These are phyloP conservation scores for Aporrectodea caliginosa DNA, from an alignment of 1,140 invertebrate genomes.

Conservation along the genomic window DNA sequence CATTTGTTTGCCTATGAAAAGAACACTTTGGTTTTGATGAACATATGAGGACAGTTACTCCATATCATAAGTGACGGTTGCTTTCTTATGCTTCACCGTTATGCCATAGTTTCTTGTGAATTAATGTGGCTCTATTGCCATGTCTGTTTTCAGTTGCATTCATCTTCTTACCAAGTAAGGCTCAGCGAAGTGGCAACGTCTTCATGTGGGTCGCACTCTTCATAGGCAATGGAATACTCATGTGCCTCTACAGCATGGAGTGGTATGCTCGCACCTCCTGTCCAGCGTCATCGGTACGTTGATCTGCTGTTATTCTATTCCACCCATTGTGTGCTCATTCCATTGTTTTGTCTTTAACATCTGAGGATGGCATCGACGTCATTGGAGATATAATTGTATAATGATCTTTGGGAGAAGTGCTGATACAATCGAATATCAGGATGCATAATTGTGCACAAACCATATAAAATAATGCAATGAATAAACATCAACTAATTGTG, in stretches of 20 bases:
- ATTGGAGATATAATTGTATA: background rate
- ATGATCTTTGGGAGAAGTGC: background rate
- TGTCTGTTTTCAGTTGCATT: conserved; percentile 55
- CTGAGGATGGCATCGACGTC: background rate
- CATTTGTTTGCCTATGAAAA: too few species aligned
- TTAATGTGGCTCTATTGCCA: background rate
- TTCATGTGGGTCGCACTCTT: conserved; percentile 77
- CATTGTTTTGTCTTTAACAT: too few species aligned
- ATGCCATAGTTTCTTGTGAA: background rate
- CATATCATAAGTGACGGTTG: background rate
- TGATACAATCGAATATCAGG: background rate
- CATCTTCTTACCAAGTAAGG: conserved; percentile 58
- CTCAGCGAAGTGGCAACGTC: conserved; percentile 62
- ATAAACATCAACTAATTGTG: too few species aligned
- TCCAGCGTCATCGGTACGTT: conserved; percentile 54
- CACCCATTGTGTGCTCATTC: too few species aligned
- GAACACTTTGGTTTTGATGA: background rate
- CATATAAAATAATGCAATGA: too few species aligned
- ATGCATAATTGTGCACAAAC: too few species aligned
- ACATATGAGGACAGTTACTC: too few species aligned
- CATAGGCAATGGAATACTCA: conserved; percentile 70
- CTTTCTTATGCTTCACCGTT: background rate
- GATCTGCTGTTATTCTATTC: background rate
- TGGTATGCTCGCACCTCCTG: conserved; percentile 79
- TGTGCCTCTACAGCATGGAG: conserved; percentile 78